phyloP scores from a whole-genome alignment of 2,797 vertebrate species.

The Gobio occitaniae region DNA sequence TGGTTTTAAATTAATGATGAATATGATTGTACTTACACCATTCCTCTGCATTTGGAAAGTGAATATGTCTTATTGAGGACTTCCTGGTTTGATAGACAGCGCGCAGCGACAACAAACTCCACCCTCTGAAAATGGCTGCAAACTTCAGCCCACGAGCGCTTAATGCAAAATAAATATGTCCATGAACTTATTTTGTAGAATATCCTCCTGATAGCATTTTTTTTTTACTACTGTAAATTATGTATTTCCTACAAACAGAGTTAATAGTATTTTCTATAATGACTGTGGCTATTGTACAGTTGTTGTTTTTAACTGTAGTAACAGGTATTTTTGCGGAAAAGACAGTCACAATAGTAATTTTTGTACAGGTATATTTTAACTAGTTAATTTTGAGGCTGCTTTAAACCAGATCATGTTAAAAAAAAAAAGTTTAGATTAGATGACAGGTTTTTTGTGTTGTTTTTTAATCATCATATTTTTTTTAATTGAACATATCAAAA shows the following conservation, averaged over 20 bases:
- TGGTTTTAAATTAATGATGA: not conserved
- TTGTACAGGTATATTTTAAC: not conserved
- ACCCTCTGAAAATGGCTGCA: not conserved
- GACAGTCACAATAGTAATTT: not conserved
- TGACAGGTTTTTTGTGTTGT: no score
- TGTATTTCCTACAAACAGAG: not conserved
- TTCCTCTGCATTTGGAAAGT: conserved; percentile 18
- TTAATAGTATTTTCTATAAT: not conserved
- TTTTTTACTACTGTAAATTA: no score
- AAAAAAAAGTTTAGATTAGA: no score
- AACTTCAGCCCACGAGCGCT: not conserved
- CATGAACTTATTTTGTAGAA: not conserved
- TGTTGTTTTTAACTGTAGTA: not conserved
- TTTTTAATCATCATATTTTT: no score
- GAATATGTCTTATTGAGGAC: conserved; percentile 16
- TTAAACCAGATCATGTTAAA: not conserved
- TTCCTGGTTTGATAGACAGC: conserved; percentile 50
- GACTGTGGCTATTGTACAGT: not conserved
- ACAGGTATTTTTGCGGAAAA: not conserved
- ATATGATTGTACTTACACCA: conserved; percentile 35
- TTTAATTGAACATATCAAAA: no score
- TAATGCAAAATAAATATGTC: not conserved
- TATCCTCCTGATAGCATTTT: not conserved
- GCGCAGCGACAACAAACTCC: conserved; percentile 4
- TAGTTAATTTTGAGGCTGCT: not conserved